Evolutionary conservation across 2,888 invertebrate species (phyloP).

Genomic region (Nezara viridula): DNA sequence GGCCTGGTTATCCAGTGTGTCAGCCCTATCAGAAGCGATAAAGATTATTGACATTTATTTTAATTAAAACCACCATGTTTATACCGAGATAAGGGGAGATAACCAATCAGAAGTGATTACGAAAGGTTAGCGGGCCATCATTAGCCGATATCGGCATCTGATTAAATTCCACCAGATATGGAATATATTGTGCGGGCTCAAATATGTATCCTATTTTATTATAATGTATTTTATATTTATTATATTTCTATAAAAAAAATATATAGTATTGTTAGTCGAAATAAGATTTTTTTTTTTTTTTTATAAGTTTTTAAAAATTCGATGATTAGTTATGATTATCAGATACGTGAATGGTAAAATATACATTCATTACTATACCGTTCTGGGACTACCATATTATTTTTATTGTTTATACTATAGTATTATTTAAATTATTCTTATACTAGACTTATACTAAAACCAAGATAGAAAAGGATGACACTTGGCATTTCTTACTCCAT

Average conservation of each 20-base stretch:
- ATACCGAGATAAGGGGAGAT: neutral
- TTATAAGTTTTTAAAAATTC: too few species aligned
- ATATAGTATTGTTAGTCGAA: too few species aligned
- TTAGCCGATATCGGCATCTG: neutral
- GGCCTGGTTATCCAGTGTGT: neutral
- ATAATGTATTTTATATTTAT: neutral
- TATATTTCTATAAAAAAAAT: neutral
- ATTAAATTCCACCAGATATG: slow-evolving; percentile 17
- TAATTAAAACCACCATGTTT: slow-evolving; percentile 7
- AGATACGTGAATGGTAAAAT: too few species aligned
- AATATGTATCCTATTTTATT: neutral
- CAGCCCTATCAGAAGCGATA: neutral
- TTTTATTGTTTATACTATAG: too few species aligned
- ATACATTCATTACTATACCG: too few species aligned
- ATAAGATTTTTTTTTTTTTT: too few species aligned
- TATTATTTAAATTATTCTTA: too few species aligned
- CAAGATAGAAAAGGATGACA: too few species aligned
- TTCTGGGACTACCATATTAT: too few species aligned
- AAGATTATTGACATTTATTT: slow-evolving; percentile 27
- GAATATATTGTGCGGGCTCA: neutral
- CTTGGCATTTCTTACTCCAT: too few species aligned
- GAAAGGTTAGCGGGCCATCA: slow-evolving; percentile 22
- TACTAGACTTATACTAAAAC: too few species aligned
- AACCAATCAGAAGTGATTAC: slow-evolving; percentile 22
- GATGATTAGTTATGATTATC: too few species aligned